Percentiles rank a stretch among this genome's conserved stretches.
Conservation (phyloP, 2,888 invertebrate genomes). For the Tinea trinotella region DNA sequence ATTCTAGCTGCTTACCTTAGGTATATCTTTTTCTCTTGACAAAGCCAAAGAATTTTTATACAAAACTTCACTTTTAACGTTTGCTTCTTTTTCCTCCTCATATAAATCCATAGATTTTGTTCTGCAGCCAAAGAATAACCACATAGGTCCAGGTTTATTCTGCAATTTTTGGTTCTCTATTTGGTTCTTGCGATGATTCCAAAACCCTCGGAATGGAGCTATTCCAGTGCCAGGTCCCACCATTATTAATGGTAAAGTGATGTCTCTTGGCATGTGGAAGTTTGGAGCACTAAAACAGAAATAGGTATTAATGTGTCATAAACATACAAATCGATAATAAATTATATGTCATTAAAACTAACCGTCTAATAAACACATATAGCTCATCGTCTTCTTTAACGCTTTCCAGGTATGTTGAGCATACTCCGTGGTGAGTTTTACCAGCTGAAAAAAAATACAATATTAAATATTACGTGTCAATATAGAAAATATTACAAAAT, state of each 20-base stretch:
- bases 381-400: slow-evolving; percentile 77
- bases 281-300: slow-evolving; percentile 79
- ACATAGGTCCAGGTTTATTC: slow-evolving; percentile 65
- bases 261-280: slow-evolving; percentile 87
- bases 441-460: slow-evolving; percentile 73
- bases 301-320: too few relatives aligned
- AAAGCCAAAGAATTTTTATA: slow-evolving; percentile 83
- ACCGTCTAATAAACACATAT: slow-evolving; percentile 85
- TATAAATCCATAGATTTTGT: slow-evolving; percentile 85
- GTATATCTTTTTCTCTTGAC: slow-evolving; percentile 80
- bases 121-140: slow-evolving; percentile 91
- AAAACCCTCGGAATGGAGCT: slow-evolving; percentile 94
- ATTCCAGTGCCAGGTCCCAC: slow-evolving; percentile 95
- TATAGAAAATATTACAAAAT: too few relatives aligned
- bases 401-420: slow-evolving; percentile 89
- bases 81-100: slow-evolving; percentile 81
- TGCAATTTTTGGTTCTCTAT: slow-evolving; percentile 32
- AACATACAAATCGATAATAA: not conserved
- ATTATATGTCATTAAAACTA: slow-evolving; percentile 25
- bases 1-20: slow-evolving; percentile 81
- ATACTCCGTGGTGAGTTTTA: slow-evolving; percentile 88
- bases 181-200: slow-evolving; percentile 81
- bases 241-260: slow-evolving; percentile 83
- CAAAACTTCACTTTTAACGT: slow-evolving; percentile 78
- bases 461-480: not conserved